phyloP scores from a whole-genome alignment of 1,140 invertebrate genomes.

The Drosophila yakuba region DNA sequence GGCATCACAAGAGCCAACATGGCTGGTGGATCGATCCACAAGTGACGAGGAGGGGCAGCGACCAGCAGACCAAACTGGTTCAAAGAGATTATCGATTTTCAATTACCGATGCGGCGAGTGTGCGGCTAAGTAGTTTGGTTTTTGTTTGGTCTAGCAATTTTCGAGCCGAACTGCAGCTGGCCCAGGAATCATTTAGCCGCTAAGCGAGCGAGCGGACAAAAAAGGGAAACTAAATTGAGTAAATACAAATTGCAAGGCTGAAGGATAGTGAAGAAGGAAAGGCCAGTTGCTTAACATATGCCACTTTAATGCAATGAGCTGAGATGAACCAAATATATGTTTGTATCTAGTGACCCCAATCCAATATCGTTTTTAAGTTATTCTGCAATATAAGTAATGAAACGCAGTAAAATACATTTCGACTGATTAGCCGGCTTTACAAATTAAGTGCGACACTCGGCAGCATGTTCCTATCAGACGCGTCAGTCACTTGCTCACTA shows the following conservation, averaged over 20 bases:
- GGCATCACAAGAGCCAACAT: slow-evolving; percentile 54
- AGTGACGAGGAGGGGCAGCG: slow-evolving; percentile 11
- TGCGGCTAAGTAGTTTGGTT: slow-evolving; percentile 82
- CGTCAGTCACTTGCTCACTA: slow-evolving; percentile 27
- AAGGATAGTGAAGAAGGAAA: not conserved
- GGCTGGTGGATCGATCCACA: slow-evolving; percentile 47
- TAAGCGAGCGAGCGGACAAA: slow-evolving; percentile 28
- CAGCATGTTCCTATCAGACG: slow-evolving; percentile 57
- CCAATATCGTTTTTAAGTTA: too few relatives aligned
- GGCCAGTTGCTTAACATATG: not conserved
- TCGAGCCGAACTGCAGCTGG: slow-evolving; percentile 65
- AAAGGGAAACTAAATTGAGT: slow-evolving; percentile 27
- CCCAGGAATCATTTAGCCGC: slow-evolving; percentile 53
- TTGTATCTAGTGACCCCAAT: too few relatives aligned
- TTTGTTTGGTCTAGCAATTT: slow-evolving; percentile 83
- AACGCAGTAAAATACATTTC: not conserved
- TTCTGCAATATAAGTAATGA: too few relatives aligned
- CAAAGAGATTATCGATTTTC: slow-evolving; percentile 83
- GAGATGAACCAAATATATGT: too few relatives aligned
- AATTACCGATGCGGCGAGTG: slow-evolving; percentile 77
- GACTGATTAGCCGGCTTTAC: slow-evolving; percentile 30
- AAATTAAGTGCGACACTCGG: slow-evolving; percentile 79
- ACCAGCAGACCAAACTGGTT: slow-evolving; percentile 72
- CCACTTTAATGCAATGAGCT: not conserved
- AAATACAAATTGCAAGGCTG: slow-evolving; percentile 37